These are phyloP conservation scores for Acrocephalus kingi DNA, from an alignment of 2,113 vertebrate species.

Conservation along the genomic window DNA sequence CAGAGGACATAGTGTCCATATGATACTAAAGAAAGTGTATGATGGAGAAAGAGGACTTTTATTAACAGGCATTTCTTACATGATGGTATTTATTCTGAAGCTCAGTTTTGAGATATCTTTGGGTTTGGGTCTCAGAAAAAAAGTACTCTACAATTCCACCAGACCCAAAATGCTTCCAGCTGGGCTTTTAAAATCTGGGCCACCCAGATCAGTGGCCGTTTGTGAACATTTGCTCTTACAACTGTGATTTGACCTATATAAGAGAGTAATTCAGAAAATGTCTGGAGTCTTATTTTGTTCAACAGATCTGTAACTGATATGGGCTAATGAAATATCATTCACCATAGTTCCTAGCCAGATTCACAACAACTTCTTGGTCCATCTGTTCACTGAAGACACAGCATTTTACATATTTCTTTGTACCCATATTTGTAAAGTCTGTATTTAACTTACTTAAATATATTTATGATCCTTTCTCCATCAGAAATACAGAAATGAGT, in stretches of 20 bases:
- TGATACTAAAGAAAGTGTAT: not conserved
- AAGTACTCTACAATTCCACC: not conserved
- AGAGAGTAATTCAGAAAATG: conserved; percentile 60
- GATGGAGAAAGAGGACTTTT: not conserved
- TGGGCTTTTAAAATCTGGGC: conserved; percentile 45
- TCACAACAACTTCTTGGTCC: conserved; percentile 67
- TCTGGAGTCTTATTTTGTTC: conserved; percentile 63
- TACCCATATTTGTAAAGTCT: conserved; percentile 56
- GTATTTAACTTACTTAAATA: conserved; percentile 42
- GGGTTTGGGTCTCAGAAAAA: not conserved
- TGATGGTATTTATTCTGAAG: not conserved
- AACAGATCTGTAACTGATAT: conserved; percentile 63
- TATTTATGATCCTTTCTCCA: conserved; percentile 28
- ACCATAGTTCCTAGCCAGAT: conserved; percentile 64
- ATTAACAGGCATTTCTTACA: not conserved
- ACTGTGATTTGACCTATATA: conserved; percentile 65
- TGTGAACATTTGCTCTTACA: conserved; percentile 64
- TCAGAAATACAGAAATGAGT: not conserved
- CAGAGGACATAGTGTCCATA: not conserved
- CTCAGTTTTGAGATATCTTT: not conserved
- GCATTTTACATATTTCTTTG: conserved; percentile 63
- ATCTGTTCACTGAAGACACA: conserved; percentile 66
- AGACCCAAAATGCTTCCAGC: conserved; percentile 16
- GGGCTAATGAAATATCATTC: conserved; percentile 66
- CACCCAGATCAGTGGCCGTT: conserved; percentile 33